phyloP scores from a whole-genome alignment of 2,888 invertebrate species.

The Halictus quadricinctus region DNA sequence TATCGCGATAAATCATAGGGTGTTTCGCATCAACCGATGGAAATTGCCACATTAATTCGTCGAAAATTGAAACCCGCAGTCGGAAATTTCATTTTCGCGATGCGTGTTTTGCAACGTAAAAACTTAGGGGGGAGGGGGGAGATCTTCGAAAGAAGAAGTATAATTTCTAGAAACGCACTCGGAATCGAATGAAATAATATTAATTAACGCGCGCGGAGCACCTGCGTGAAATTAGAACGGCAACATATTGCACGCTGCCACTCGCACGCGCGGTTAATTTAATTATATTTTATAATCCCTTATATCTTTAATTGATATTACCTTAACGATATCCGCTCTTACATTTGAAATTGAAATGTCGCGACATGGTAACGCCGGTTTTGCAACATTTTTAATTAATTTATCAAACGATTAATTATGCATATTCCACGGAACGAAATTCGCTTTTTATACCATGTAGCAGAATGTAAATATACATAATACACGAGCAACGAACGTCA shows the following conservation, averaged over 20 bases:
- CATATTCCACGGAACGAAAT: background rate
- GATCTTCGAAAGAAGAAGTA: conserved; percentile 8
- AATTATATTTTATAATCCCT: conserved; percentile 26
- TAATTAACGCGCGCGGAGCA: conserved; percentile 20
- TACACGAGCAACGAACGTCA: background rate
- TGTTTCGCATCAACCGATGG: background rate
- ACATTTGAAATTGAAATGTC: conserved; percentile 29
- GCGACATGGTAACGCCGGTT: background rate
- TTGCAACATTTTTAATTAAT: conserved; percentile 3
- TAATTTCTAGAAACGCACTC: conserved; percentile 16
- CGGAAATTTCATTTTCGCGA: background rate
- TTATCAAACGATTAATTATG: background rate
- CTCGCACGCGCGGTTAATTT: conserved; percentile 5
- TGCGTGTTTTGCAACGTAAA: background rate
- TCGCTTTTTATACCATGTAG: background rate
- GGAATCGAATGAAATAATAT: background rate
- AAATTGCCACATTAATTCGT: background rate
- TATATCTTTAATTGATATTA: conserved; percentile 29
- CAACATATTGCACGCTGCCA: background rate
- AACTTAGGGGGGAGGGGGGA: background rate
- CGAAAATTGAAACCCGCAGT: background rate
- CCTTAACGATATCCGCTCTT: conserved; percentile 19
- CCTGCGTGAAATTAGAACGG: conserved; percentile 18
- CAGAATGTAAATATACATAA: background rate
- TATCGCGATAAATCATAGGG: background rate